These are phyloP conservation scores for Glomeris marginata DNA, from an alignment of 2,888 invertebrate genomes.

Conservation along the genomic window DNA sequence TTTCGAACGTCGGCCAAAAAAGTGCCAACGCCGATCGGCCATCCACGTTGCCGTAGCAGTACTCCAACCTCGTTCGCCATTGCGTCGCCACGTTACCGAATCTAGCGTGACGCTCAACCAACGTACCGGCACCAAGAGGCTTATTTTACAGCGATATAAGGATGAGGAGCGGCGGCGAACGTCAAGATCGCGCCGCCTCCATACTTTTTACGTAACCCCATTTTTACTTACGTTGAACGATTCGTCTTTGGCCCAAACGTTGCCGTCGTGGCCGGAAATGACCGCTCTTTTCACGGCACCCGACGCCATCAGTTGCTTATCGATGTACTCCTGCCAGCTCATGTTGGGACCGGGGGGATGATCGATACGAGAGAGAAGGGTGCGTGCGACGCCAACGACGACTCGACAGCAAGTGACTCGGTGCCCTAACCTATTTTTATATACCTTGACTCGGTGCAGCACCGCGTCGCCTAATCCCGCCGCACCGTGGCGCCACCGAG, in stretches of 20 bases:
- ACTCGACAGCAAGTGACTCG: conserved; percentile 2
- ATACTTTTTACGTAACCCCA: no score
- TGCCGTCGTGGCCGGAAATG: conserved; percentile 88
- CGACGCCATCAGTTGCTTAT: conserved; percentile 90
- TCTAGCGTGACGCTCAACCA: no score
- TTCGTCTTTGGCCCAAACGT: conserved; percentile 86
- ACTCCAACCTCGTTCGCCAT: background rate
- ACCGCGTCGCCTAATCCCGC: background rate
- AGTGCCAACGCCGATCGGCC: no score
- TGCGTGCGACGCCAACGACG: background rate
- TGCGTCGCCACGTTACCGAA: conserved; percentile 1
- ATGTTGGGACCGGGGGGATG: conserved; percentile 39
- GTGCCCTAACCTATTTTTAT: background rate
- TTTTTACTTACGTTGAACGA: conserved; percentile 72
- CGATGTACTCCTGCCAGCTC: conserved; percentile 98
- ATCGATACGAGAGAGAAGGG: background rate
- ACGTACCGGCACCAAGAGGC: no score
- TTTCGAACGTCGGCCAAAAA: no score
- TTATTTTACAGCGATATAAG: background rate
- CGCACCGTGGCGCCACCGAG: background rate
- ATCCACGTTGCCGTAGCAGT: background rate
- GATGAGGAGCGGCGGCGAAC: no score
- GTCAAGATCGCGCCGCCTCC: no score
- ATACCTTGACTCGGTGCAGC: background rate
- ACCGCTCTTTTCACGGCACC: conserved; percentile 88